phyloP scores from a whole-genome alignment of 2,888 invertebrate species.

The Tethea ocularis region DNA sequence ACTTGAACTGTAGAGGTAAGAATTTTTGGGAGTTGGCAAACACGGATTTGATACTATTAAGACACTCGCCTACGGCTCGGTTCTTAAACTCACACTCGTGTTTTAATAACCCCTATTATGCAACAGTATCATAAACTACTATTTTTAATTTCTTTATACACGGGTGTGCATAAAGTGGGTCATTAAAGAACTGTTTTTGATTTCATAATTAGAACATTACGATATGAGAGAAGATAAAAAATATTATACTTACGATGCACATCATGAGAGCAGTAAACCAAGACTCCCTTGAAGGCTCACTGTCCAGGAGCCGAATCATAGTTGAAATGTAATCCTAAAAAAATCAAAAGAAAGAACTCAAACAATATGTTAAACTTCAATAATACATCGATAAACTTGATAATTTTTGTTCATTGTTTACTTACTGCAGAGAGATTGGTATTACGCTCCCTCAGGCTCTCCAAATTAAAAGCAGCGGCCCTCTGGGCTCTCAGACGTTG shows the following conservation, averaged over 20 bases:
- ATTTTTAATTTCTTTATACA: too few species aligned
- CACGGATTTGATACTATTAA: too few species aligned
- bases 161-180: too few species aligned
- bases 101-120: too few species aligned
- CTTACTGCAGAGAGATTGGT: constrained; percentile 44
- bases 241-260: constrained; percentile 50
- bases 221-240: background rate
- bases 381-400: background rate
- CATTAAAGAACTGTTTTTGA: too few species aligned
- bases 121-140: too few species aligned
- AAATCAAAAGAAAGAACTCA: background rate
- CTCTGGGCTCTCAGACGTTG: constrained; percentile 40
- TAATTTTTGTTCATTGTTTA: background rate
- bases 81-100: too few species aligned
- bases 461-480: constrained; percentile 41
- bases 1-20: too few species aligned
- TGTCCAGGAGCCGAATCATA: constrained; percentile 40
- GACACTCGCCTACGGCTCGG: too few species aligned
- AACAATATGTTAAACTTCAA: background rate
- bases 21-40: too few species aligned
- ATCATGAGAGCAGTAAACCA: constrained; percentile 51
- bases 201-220: too few species aligned
- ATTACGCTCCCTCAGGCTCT: constrained; percentile 39
- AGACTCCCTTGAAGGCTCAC: constrained; percentile 37
- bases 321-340: constrained; percentile 50